Conservation (phyloP, 1,140 invertebrate genomes). For the Cardiocondyla obscurior region DNA sequence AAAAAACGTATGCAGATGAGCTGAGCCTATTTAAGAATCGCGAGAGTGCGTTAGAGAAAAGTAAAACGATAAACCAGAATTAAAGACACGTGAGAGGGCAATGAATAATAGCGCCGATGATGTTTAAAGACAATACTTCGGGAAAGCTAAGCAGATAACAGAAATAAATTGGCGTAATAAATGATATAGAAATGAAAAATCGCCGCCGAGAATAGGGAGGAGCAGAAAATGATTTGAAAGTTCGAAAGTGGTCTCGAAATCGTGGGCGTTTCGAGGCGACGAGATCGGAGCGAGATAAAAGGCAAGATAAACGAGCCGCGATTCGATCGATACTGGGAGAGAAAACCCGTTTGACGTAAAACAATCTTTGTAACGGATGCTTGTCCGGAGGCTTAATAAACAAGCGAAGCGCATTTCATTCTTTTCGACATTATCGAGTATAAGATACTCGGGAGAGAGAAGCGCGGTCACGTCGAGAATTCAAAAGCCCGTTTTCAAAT, state of each 20-base stretch:
- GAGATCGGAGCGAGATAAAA: constrained; percentile 41
- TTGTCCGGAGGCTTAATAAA: background rate
- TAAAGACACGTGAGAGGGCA: background rate
- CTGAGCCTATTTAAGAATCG: background rate
- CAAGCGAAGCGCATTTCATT: constrained; percentile 27
- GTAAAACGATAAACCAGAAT: background rate
- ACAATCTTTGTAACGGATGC: constrained; percentile 59
- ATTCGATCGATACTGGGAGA: constrained; percentile 38
- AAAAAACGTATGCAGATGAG: background rate
- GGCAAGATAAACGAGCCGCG: constrained; percentile 39
- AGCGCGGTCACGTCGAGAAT: too few relatives aligned
- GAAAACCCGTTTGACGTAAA: constrained; percentile 40
- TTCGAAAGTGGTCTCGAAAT: constrained; percentile 49
- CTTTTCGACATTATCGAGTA: constrained; percentile 35
- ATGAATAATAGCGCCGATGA: background rate
- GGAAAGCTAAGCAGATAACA: background rate
- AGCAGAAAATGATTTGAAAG: constrained; percentile 43
- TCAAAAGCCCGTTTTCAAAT: too few relatives aligned
- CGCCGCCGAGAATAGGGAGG: background rate
- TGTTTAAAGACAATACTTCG: background rate
- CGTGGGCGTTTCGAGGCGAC: constrained; percentile 42
- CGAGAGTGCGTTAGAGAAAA: background rate
- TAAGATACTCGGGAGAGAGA: background rate
- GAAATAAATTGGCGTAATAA: background rate
- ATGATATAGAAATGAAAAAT: background rate